Evolutionary conservation across 2,113 vertebrate species (phyloP).

Genomic region (Symphodus melops): DNA sequence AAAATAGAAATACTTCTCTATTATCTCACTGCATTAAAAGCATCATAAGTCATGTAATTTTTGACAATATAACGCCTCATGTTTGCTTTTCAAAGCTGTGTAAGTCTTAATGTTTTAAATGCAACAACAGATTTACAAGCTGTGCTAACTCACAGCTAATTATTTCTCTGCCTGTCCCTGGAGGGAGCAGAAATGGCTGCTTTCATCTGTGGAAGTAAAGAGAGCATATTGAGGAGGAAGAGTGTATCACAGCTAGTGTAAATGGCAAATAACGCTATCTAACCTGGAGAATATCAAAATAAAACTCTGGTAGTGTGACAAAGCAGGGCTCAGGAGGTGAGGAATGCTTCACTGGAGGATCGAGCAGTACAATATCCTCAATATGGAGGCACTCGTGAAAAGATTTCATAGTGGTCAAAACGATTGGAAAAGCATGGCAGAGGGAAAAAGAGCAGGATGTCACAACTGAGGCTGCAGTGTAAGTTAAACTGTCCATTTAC

Average conservation of each 20-base stretch:
- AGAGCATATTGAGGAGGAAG: constrained; percentile 34
- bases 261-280: constrained; percentile 59
- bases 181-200: constrained; percentile 48
- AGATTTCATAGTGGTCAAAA: constrained; percentile 18
- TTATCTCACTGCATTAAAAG: constrained; percentile 3
- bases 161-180: constrained; percentile 18
- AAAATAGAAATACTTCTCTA: background rate
- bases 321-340: constrained; percentile 43
- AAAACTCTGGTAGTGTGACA: constrained; percentile 51
- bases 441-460: constrained; percentile 7
- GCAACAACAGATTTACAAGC: constrained; percentile 36
- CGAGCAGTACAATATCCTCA: constrained; percentile 21
- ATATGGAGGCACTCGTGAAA: constrained; percentile 29
- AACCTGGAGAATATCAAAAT: constrained; percentile 62
- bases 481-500: constrained; percentile 35
- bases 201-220: constrained; percentile 56
- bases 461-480: background rate
- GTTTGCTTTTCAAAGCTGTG: constrained; percentile 19
- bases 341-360: constrained; percentile 28
- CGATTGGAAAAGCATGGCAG: constrained; percentile 15
- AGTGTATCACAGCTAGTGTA: constrained; percentile 46
- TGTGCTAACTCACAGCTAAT: constrained; percentile 31
- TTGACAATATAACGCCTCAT: background rate
- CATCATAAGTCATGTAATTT: constrained; percentile 4
- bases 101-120: constrained; percentile 22